A percentile compares a stretch with the other conserved stretches of the same genome.
Conservation (phyloP, 1,140 invertebrate genomes). For the Eupeodes corollae region DNA sequence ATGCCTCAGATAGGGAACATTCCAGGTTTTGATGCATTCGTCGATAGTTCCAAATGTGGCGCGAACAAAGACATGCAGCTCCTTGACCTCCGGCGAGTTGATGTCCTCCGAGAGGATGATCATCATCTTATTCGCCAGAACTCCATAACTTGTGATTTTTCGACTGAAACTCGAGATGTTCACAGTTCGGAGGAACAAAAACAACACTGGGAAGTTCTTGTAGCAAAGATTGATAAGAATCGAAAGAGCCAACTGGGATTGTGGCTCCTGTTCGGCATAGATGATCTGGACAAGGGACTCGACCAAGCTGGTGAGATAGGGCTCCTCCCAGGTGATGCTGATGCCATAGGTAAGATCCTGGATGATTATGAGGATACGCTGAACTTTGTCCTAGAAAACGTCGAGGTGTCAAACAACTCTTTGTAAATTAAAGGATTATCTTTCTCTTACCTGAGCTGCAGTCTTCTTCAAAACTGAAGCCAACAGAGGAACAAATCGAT, state of each 20-base stretch:
- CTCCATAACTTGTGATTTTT: slow-evolving; percentile 33
- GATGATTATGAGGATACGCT: slow-evolving; percentile 38
- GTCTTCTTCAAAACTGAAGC: slow-evolving; percentile 36
- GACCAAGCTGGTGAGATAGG: slow-evolving; percentile 41
- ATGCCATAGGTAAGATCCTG: slow-evolving; percentile 50
- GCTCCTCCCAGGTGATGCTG: slow-evolving; percentile 46
- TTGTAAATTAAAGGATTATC: not conserved
- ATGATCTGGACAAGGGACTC: slow-evolving; percentile 38
- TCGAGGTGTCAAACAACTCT: no score
- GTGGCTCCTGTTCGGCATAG: slow-evolving; percentile 25
- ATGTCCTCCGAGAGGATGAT: slow-evolving; percentile 44
- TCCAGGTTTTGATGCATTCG: slow-evolving; percentile 39
- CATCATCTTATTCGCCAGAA: slow-evolving; percentile 44
- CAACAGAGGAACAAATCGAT: slow-evolving; percentile 44
- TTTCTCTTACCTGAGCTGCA: slow-evolving; percentile 4
- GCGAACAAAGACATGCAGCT: slow-evolving; percentile 37
- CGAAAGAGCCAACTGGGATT: slow-evolving; percentile 40
- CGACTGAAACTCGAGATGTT: slow-evolving; percentile 38
- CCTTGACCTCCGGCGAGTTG: slow-evolving; percentile 27
- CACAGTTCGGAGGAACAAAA: slow-evolving; percentile 42
- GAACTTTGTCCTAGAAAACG: slow-evolving; percentile 33
- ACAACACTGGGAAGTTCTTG: slow-evolving; percentile 46
- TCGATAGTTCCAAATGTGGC: slow-evolving; percentile 38
- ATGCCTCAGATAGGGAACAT: slow-evolving; percentile 41
- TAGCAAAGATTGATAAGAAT: slow-evolving; percentile 48